Evolutionary conservation across 2,113 vertebrate genomes (phyloP).

Genomic region (Salminus brasiliensis): DNA sequence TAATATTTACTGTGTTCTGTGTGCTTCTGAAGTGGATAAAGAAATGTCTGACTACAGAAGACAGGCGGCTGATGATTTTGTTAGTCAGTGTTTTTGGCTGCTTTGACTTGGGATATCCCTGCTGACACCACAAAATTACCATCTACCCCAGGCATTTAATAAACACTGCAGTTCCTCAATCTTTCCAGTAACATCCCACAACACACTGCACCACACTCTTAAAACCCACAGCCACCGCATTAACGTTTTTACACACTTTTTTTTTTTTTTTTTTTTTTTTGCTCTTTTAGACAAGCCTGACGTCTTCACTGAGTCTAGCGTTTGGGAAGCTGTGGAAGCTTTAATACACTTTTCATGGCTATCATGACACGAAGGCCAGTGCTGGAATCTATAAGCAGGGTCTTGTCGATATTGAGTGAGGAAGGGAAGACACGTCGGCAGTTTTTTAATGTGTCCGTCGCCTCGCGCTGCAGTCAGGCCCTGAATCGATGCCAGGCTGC

Average conservation of each 20-base stretch:
- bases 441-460: constrained; percentile 16
- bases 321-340: background rate
- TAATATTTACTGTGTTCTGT: too few relatives aligned
- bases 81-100: background rate
- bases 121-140: background rate
- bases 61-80: background rate
- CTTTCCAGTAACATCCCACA: background rate
- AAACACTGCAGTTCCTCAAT: background rate
- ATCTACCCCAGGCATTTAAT: background rate
- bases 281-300: constrained; percentile 9
- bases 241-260: background rate
- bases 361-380: constrained; percentile 7
- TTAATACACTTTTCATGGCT: constrained; percentile 15
- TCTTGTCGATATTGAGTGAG: constrained; percentile 7
- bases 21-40: too few relatives aligned
- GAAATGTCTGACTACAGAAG: too few relatives aligned
- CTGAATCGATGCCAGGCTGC: constrained; percentile 21
- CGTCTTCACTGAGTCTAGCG: background rate
- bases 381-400: constrained; percentile 18
- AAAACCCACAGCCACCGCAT: background rate
- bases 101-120: too few relatives aligned
- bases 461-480: constrained; percentile 10
- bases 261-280: constrained; percentile 1
- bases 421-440: constrained; percentile 16
- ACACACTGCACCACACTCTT: background rate